Evolutionary conservation across 2,797 vertebrate genomes (phyloP), one percentile per base, ranked within the genome.

Genomic region (Clarias platycephalus): DNA sequence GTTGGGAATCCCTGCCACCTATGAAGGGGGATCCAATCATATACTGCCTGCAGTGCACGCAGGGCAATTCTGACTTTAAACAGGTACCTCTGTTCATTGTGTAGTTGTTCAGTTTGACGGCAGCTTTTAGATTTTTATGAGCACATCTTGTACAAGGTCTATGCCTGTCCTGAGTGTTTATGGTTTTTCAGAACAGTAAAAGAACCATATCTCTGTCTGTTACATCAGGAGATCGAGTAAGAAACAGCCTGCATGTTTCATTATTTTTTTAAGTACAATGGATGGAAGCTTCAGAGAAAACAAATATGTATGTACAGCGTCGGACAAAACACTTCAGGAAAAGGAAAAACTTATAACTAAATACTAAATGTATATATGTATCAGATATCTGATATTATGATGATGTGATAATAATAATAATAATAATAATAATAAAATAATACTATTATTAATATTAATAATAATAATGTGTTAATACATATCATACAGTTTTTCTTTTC

Each of bases 1-100:
- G 93, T 4, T 99, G 98, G 98, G 98, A 99, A 91, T 90, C 94
- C 88, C 93, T 97, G 88, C 92, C 91, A 44, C 95, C 96, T 88
- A 98, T 99, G 98, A 99, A 97, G 90, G 97, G 97, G 57, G 98
- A 99, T 93, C 95, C 97, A 5, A 88, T 99, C 89, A 95, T 97
- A 92, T 99, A 99, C 92, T 95, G 95, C 88, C 93, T 99, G 93
- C 98, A 99, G 91, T 95, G 95, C 92, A 98, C 98, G 96, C 92
- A 95, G 91, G 97, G 97, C 87, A 98, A 98, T 93, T 96, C 97
- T 0, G 97, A 99, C 86, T 99, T 98, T 91, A 98, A 96, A 94
- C 98, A 98, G 97, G 98, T 99, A 95, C 64, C 0, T 10, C 2
- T 4, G 13, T 79, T 15, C 12, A 20, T 22, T 37, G 44, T 16